These are phyloP conservation scores for Cyanistes caeruleus DNA, from an alignment of 2,113 vertebrate species.

Conservation along the genomic window DNA sequence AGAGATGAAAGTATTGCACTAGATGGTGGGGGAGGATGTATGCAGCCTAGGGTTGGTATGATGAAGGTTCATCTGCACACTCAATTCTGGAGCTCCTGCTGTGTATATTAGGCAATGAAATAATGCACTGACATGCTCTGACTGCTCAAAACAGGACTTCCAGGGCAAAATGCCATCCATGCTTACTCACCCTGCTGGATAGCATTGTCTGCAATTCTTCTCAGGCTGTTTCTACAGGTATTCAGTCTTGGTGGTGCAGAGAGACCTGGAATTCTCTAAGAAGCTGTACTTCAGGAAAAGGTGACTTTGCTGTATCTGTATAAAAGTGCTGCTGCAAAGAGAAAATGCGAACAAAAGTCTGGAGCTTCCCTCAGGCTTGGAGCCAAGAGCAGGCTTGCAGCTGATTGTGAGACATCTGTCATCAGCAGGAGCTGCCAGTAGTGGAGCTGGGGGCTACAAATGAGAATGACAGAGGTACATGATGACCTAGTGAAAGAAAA, in stretches of 20 bases:
- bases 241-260: neutral
- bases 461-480: conserved; percentile 42
- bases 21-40: neutral
- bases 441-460: conserved; percentile 37
- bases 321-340: conserved; percentile 28
- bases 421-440: conserved; percentile 56
- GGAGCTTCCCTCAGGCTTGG: conserved; percentile 28
- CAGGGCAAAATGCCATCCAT: conserved; percentile 57
- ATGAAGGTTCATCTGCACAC: neutral
- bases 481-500: conserved; percentile 51
- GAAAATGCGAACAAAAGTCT: neutral
- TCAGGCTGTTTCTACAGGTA: conserved; percentile 8
- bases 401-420: conserved; percentile 62
- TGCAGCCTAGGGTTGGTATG: neutral
- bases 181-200: conserved; percentile 1
- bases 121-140: conserved; percentile 38
- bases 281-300: conserved; percentile 26
- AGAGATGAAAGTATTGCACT: conserved; percentile 1
- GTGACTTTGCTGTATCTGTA: conserved; percentile 46
- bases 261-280: conserved; percentile 15
- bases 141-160: conserved; percentile 34
- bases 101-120: conserved; percentile 36
- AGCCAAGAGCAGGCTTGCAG: conserved; percentile 48
- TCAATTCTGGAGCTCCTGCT: neutral
- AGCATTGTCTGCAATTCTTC: conserved; percentile 26